Evolutionary conservation across 2,888 invertebrate species (phyloP).

Genomic region (Agonopterix heracliana): DNA sequence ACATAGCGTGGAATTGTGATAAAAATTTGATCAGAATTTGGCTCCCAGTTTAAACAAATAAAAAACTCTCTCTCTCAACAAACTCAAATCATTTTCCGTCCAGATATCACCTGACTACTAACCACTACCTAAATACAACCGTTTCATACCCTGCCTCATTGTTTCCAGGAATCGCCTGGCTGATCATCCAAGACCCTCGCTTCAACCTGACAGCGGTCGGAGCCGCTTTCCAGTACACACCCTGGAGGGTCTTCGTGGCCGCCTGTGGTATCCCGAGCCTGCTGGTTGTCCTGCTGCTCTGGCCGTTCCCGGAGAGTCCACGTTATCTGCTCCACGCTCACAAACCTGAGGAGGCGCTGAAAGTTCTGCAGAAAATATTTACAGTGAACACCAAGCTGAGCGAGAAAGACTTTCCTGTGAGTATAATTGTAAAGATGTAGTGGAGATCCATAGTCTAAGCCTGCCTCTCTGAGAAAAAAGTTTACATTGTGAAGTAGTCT

Average conservation of each 20-base stretch:
- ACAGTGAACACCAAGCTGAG: constrained; percentile 67
- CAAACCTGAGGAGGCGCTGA: constrained; percentile 63
- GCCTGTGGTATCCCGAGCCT: constrained; percentile 77
- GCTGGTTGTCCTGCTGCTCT: constrained; percentile 62
- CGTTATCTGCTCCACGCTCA: constrained; percentile 71
- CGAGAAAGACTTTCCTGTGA: constrained; percentile 73
- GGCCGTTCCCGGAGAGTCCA: constrained; percentile 77
- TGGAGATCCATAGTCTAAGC: neutral
- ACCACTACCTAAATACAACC: too few species aligned
- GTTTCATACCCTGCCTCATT: neutral
- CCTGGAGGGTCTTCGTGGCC: constrained; percentile 80
- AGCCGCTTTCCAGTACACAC: constrained; percentile 65
- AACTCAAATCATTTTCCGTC: too few species aligned
- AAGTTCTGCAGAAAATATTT: constrained; percentile 73
- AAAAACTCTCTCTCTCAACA: too few species aligned
- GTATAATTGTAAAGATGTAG: constrained; percentile 15
- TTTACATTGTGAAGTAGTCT: too few species aligned
- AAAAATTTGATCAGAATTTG: too few species aligned
- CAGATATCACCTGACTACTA: too few species aligned
- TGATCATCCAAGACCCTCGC: constrained; percentile 53
- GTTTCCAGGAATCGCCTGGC: constrained; percentile 60
- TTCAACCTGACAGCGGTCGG: constrained; percentile 46
- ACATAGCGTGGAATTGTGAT: too few species aligned
- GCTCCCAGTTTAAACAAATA: too few species aligned
- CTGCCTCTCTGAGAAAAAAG: too few species aligned